Base-by-base conservation (phyloP, 2,888 invertebrate species). In the Sinelater perroti region DNA sequence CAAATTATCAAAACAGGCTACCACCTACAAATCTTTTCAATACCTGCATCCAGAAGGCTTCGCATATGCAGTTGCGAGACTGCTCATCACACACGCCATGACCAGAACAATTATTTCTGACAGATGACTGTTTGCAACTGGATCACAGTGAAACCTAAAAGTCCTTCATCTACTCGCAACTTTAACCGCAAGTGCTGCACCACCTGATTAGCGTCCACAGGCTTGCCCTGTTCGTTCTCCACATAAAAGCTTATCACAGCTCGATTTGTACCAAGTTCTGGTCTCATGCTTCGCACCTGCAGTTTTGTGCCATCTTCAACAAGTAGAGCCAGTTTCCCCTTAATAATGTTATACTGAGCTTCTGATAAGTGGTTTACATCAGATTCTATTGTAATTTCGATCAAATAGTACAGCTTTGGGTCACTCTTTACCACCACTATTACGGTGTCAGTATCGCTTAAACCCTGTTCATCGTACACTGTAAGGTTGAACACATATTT, bases 31-130 rank as follows among this genome's bases (percentile, higher is more conserved):
- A n/a, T n/a, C 26, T 40, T 8, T n/a, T 17, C 2, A 35, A 59
- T 66, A 73, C 74, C 75, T 93, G 90, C 94, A 96, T 96, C 97
- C 97, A 97, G 82, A 96, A 96, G 13, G 95, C 91, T 79, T 96
- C 94, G 78, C 96, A 97, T 69, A 91, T 84, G 73, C 96, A 97
- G 51, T 87, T 83, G 68, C 95, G 84, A 3, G 91, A 87, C 66
- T 88, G 86, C 72, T 89, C 88, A 76, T 94, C 89, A 79, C 97
- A 97, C 24, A 85, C 83, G 47, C 97, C 97, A 78, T 97, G 96
- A 36, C 90, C 90, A 28, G 95, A 95, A 79, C 97, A 97, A 77
- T 91, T 84, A 79, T 95, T 95, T n/a, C 71, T 96, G 95, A 74
- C 97, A 97, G 53, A 95, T 85, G 24, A 87, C 84, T 1, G 95